Conservation (phyloP, 2,888 invertebrate species). For the Hylaea fasciaria region DNA sequence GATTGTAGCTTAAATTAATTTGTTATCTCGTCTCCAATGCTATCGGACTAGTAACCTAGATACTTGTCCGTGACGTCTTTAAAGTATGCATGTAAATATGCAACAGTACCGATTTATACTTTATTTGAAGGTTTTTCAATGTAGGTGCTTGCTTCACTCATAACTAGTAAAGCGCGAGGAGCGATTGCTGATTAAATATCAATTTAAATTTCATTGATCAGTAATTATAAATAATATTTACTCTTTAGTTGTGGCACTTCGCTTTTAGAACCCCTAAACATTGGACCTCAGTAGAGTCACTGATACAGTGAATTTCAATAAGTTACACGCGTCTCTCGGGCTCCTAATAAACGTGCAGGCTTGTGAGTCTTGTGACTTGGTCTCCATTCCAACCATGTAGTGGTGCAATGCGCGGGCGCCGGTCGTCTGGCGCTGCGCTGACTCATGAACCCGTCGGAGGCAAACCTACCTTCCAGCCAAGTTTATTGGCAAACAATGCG, state of each 20-base stretch:
- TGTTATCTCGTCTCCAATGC: slow-evolving; percentile 36
- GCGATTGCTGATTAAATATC: neutral
- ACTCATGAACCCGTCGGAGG: slow-evolving; percentile 39
- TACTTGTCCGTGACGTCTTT: slow-evolving; percentile 33
- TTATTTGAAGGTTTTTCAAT: slow-evolving; percentile 3
- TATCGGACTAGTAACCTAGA: slow-evolving; percentile 37
- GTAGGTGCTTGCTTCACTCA: neutral
- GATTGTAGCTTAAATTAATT: slow-evolving; percentile 27
- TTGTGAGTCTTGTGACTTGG: slow-evolving; percentile 6
- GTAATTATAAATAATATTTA: neutral
- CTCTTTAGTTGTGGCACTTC: too few relatives aligned
- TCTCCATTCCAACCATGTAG: slow-evolving; percentile 11
- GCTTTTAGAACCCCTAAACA: too few relatives aligned
- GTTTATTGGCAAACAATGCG: slow-evolving; percentile 24
- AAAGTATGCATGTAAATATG: slow-evolving; percentile 24
- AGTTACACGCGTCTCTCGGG: too few relatives aligned
- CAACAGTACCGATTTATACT: slow-evolving; percentile 13
- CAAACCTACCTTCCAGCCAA: slow-evolving; percentile 26
- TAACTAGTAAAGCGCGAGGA: neutral
- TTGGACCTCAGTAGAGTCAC: too few relatives aligned
- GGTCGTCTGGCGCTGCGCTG: slow-evolving; percentile 40
- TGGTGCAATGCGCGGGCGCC: slow-evolving; percentile 41
- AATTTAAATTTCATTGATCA: neutral
- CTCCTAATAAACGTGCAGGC: neutral
- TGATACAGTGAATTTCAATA: too few relatives aligned